These are phyloP conservation scores for Netelia inedita DNA, from an alignment of 2,888 invertebrate species.

Conservation along the genomic window DNA sequence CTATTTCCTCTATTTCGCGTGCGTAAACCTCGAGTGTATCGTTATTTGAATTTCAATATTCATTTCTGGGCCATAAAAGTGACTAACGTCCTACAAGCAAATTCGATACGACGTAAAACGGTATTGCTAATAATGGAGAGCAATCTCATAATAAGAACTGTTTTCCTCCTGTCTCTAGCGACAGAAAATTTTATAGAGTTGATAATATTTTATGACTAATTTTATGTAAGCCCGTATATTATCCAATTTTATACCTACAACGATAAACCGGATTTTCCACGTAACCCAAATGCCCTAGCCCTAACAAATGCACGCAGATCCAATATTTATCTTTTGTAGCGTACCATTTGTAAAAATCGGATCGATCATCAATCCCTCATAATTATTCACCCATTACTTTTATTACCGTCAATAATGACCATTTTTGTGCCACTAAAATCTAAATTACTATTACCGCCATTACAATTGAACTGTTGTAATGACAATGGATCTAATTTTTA, in stretches of 20 bases:
- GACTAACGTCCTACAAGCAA: background rate
- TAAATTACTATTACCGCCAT: no score
- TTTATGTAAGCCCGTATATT: conserved; percentile 8
- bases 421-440: no score
- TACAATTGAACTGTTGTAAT: no score
- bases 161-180: background rate
- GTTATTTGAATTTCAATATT: background rate
- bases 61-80: background rate
- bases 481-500: no score
- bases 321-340: no score
- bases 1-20: background rate
- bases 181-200: conserved; percentile 25
- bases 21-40: background rate
- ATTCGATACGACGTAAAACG: no score
- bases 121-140: no score
- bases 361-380: no score
- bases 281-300: background rate
- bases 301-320: background rate
- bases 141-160: no score
- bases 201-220: conserved; percentile 45
- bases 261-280: conserved; percentile 29
- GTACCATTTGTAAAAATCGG: no score
- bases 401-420: no score
- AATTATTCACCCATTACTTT: background rate
- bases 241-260: background rate